Evolutionary conservation across 2,113 vertebrate genomes (phyloP).

Genomic region (Epinephelus lanceolatus): DNA sequence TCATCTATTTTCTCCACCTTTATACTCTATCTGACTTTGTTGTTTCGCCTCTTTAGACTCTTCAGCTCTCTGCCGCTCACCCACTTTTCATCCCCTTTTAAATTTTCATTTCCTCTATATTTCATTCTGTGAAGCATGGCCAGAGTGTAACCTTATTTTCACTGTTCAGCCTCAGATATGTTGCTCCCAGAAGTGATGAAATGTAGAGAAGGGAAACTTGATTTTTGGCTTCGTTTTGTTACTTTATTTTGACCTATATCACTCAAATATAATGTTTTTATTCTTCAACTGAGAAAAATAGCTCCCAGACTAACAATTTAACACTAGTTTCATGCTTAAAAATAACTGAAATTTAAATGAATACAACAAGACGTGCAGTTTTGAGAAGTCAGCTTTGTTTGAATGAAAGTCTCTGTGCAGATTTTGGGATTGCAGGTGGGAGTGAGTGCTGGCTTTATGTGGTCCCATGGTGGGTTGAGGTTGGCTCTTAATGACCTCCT

Average conservation of each 20-base stretch:
- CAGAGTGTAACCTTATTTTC: conserved; percentile 24
- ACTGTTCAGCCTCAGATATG: neutral
- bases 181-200: neutral
- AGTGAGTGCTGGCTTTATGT: conserved; percentile 49
- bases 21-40: conserved; percentile 71
- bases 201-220: neutral
- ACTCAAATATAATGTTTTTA: neutral
- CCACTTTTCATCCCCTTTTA: conserved; percentile 37
- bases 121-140: conserved; percentile 55
- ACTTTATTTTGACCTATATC: neutral
- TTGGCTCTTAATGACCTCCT: conserved; percentile 83
- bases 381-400: neutral
- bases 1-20: conserved; percentile 79
- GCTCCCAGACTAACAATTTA: neutral
- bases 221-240: neutral
- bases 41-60: conserved; percentile 65
- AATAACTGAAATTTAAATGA: neutral
- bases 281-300: neutral
- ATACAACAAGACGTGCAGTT: neutral
- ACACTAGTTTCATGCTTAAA: neutral
- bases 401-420: neutral
- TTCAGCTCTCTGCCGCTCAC: conserved; percentile 42
- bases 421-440: conserved; percentile 59
- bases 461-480: conserved; percentile 65
- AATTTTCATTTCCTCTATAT: conserved; percentile 60